Evolutionary conservation across 2,113 vertebrate species (phyloP).

Genomic region (Lepus timidus): DNA sequence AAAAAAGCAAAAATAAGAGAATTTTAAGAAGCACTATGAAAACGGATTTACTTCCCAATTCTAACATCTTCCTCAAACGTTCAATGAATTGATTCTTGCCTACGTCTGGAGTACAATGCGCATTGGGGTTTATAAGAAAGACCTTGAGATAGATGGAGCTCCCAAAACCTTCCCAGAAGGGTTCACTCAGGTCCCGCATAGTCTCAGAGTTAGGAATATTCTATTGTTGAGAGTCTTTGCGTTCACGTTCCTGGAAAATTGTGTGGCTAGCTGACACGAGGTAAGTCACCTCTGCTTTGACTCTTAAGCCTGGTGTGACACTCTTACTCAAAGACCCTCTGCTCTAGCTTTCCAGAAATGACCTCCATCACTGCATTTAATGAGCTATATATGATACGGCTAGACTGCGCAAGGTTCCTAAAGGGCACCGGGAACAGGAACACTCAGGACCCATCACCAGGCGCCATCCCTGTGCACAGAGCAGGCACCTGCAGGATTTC

Average conservation of each 20-base stretch:
- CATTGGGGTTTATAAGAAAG: neutral
- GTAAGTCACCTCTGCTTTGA: slow-evolving; percentile 12
- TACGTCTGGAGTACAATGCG: neutral
- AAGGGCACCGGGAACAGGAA: neutral
- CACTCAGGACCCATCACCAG: neutral
- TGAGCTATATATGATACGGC: neutral
- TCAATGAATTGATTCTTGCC: neutral
- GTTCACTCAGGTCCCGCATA: neutral
- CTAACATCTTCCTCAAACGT: neutral
- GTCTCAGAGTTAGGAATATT: slow-evolving; percentile 18
- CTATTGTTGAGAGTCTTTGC: neutral
- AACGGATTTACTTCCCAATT: neutral
- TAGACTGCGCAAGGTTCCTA: neutral
- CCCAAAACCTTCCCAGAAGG: neutral
- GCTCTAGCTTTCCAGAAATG: slow-evolving; percentile 2
- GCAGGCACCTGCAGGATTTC: neutral
- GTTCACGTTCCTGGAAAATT: neutral
- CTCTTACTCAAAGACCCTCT: neutral
- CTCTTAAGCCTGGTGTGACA: neutral
- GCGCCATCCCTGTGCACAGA: neutral
- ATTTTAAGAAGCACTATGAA: slow-evolving; percentile 59
- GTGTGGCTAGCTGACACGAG: neutral
- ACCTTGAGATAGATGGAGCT: neutral
- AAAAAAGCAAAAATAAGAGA: slow-evolving; percentile 54
- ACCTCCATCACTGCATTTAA: neutral